Evolutionary conservation across 1,140 invertebrate species (phyloP).

Genomic region (Melanaphis sacchari): DNA sequence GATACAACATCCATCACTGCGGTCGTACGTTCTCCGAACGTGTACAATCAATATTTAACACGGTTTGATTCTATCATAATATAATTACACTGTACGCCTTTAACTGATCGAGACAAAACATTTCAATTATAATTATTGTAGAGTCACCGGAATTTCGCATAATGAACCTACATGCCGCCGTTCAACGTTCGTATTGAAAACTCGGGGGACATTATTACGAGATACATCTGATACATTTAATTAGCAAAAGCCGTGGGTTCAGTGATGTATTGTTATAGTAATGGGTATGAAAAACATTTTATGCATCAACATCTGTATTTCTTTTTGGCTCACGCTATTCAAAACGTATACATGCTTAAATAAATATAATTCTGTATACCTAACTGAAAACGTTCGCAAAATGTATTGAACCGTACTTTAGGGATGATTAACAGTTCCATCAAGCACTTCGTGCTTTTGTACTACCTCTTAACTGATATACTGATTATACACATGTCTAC

Average conservation of each 20-base stretch:
- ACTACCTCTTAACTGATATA: constrained; percentile 4
- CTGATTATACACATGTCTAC: not conserved
- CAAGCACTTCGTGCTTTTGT: not conserved
- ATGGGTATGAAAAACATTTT: not conserved
- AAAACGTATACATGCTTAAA: not conserved
- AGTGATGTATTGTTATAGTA: not conserved
- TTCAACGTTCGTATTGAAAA: too few species aligned
- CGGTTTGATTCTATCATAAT: not conserved
- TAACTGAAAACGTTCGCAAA: constrained; percentile 19
- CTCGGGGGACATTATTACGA: not conserved
- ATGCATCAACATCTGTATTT: not conserved
- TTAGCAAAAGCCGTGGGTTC: not conserved
- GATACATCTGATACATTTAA: not conserved
- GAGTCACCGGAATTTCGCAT: not conserved
- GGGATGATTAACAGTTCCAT: not conserved
- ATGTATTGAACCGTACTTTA: not conserved
- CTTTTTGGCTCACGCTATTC: not conserved
- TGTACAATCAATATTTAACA: not conserved
- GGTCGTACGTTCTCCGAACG: not conserved
- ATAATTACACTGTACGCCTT: not conserved
- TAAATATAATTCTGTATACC: not conserved
- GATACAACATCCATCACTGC: too few species aligned
- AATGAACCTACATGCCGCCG: not conserved
- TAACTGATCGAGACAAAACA: not conserved
- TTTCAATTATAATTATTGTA: not conserved